phyloP scores from a whole-genome alignment of 2,113 vertebrate genomes.

The Pedetes capensis region DNA sequence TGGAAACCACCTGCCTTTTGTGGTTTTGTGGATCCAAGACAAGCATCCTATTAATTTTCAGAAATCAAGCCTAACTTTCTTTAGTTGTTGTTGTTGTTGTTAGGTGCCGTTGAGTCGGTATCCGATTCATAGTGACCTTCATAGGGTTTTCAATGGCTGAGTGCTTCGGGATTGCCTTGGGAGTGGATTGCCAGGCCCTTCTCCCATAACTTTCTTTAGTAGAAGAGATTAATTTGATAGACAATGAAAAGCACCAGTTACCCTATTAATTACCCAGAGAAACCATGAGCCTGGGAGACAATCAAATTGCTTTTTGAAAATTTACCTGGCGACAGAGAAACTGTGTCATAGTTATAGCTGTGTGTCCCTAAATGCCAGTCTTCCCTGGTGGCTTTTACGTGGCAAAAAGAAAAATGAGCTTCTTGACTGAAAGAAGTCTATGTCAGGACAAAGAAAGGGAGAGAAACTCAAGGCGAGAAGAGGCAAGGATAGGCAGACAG shows the following conservation, averaged over 20 bases:
- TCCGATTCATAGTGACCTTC: too few relatives aligned
- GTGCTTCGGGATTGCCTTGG: too few relatives aligned
- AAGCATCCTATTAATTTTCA: neutral
- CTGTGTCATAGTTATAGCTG: neutral
- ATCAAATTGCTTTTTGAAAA: conserved; percentile 26
- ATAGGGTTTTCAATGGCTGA: too few relatives aligned
- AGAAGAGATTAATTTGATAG: neutral
- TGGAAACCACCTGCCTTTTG: neutral
- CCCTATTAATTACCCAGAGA: conserved; percentile 51
- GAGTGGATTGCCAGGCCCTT: too few relatives aligned
- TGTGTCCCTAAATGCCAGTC: neutral
- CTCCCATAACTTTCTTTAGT: too few relatives aligned
- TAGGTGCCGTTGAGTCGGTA: too few relatives aligned
- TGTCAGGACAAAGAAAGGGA: neutral
- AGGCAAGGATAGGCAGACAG: neutral
- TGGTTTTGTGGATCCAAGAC: neutral
- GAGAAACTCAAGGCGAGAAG: neutral
- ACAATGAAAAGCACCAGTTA: conserved; percentile 35
- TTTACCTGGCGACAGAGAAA: neutral
- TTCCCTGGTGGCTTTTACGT: neutral
- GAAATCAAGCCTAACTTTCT: neutral
- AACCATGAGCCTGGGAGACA: neutral
- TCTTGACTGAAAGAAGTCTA: neutral
- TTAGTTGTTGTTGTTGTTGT: too few relatives aligned
- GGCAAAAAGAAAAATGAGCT: conserved; percentile 29